Evolutionary conservation across 2,888 invertebrate genomes (phyloP).

Genomic region (Ecliptopera silaceata): DNA sequence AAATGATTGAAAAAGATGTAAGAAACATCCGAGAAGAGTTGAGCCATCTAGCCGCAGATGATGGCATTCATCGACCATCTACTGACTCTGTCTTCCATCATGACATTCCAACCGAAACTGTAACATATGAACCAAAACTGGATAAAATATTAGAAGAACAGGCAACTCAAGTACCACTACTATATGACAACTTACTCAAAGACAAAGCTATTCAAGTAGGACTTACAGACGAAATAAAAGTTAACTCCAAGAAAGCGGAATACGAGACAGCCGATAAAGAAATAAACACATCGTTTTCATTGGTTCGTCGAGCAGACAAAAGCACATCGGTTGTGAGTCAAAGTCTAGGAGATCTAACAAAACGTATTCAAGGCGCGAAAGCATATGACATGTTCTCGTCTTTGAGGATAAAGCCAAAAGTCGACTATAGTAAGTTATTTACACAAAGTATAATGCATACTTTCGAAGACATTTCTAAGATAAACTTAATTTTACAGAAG

Average conservation of each 20-base stretch:
- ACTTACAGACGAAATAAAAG: neutral
- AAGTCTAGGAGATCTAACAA: conserved; percentile 18
- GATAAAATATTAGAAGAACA: conserved; percentile 17
- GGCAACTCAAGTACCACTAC: neutral
- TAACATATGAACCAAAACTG: conserved; percentile 4
- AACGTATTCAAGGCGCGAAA: conserved; percentile 5
- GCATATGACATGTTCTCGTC: conserved; percentile 14
- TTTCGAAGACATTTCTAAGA: too few species aligned
- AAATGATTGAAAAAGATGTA: neutral
- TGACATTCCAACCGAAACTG: conserved; percentile 6
- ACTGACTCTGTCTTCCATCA: conserved; percentile 16
- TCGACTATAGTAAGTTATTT: conserved; percentile 41
- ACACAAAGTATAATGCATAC: neutral
- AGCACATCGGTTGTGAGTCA: conserved; percentile 17
- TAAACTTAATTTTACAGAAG: conserved; percentile 40
- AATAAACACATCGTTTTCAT: conserved; percentile 15
- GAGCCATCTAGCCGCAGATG: neutral
- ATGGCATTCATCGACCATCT: neutral
- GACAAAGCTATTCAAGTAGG: conserved; percentile 4
- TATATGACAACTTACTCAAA: conserved; percentile 1
- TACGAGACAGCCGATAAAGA: conserved; percentile 14
- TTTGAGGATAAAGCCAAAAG: conserved; percentile 32
- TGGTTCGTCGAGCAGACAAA: conserved; percentile 13
- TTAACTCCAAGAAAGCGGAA: neutral
- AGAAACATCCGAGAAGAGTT: neutral